Evolutionary conservation across 2,797 vertebrate species (phyloP), one percentile per base, ranked within the genome.

Genomic region (Sebastes nivosus): DNA sequence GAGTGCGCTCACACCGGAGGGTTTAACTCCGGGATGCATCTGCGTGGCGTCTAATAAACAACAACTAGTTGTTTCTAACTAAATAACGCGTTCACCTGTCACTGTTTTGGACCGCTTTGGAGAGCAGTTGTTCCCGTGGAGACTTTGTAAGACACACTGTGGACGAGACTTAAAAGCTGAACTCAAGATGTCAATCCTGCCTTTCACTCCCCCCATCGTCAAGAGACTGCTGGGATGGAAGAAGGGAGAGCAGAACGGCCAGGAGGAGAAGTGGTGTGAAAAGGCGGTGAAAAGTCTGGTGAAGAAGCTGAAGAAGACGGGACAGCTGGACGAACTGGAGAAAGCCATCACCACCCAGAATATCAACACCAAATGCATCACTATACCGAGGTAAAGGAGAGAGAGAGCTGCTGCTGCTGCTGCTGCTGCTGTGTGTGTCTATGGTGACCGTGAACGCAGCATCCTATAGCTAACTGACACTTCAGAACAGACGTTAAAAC

Each of bases 181-280:
- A 90, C 88, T 90, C 86, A 92, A 93, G 67, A 99, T 99, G 98
- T 99, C 98, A 95, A 99, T 99, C 95, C 94, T 99, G 95, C 98
- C 98, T 72, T 99, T 99, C 95, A 99, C 98, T 84, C 98, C 98
- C 85, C 98, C 98, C 88, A 99, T 99, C 82, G 98, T 99, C 76
- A 99, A 99, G 92, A 95, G 98, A 86, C 97, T 99, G 66, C 82
- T 99, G 95, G 98, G 98, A 90, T 99, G 98, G 98, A 99, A 99
- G 95, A 99, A 99, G 88, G 98, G 98, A 64, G 98, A 99, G 91
- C 98, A 99, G 93, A 99, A 98, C 94, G 98, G 98, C 72, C 98
- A 99, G 93, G 98, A 99, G 96, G 98, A 99, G 96, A 99, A 99
- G 84, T 99, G 98, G 98, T 98, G 98, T 58, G 98, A 99, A 89